These are phyloP conservation scores for Zaprionus nigranus DNA, from an alignment of 1,140 invertebrate genomes.

Conservation along the genomic window DNA sequence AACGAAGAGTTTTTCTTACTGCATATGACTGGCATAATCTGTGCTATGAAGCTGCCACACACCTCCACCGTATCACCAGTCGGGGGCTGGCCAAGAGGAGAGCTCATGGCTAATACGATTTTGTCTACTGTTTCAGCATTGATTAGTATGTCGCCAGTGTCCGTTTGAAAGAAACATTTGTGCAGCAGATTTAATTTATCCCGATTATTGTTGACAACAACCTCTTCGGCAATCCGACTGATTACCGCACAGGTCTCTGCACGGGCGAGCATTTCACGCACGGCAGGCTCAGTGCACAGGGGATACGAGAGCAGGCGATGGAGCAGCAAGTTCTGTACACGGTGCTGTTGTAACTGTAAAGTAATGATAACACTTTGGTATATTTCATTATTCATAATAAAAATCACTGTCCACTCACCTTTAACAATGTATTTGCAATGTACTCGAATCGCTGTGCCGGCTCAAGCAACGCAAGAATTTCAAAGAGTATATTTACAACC, in stretches of 20 bases:
- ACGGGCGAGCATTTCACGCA: slow-evolving; percentile 86
- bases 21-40: slow-evolving; percentile 85
- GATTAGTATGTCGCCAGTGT: slow-evolving; percentile 84
- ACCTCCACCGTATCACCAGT: slow-evolving; percentile 82
- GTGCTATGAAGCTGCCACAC: slow-evolving; percentile 85
- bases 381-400: neutral
- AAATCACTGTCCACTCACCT: slow-evolving; percentile 15
- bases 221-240: slow-evolving; percentile 79
- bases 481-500: slow-evolving; percentile 87
- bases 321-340: slow-evolving; percentile 83
- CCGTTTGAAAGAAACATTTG: slow-evolving; percentile 84
- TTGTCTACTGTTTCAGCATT: slow-evolving; percentile 85
- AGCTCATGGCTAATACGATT: slow-evolving; percentile 85
- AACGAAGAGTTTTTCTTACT: slow-evolving; percentile 72
- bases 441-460: slow-evolving; percentile 85
- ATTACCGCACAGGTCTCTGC: slow-evolving; percentile 84
- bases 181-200: slow-evolving; percentile 84
- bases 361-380: neutral
- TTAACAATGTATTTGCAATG: slow-evolving; percentile 82
- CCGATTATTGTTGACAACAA: slow-evolving; percentile 82
- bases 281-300: slow-evolving; percentile 84
- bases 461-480: slow-evolving; percentile 85
- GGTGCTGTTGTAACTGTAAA: slow-evolving; percentile 53
- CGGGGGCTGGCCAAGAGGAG: slow-evolving; percentile 67
- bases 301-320: slow-evolving; percentile 85